A percentile compares a stretch with the other conserved stretches of the same genome.
Conservation (phyloP, 2,113 vertebrate genomes). For the Centropus bengalensis region DNA sequence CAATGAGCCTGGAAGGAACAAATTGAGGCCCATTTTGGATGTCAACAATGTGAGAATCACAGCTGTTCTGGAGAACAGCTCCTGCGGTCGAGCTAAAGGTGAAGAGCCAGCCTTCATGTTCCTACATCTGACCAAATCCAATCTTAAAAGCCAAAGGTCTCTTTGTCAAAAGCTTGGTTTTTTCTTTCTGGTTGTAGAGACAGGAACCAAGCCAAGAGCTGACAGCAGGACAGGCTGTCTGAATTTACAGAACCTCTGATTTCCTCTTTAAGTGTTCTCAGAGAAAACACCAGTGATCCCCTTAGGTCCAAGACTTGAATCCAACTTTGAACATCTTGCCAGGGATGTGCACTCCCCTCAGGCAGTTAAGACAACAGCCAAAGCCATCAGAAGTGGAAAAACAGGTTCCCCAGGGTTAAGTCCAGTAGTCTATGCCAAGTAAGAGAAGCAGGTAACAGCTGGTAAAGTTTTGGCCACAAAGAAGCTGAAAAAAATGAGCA, state of each 20-base stretch:
- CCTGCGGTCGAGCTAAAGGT: not conserved
- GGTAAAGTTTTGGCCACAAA: not conserved
- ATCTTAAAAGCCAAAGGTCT: not conserved
- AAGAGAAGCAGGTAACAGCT: not conserved
- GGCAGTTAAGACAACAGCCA: not conserved
- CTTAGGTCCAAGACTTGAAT: not conserved
- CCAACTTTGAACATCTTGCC: not conserved
- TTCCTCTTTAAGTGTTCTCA: not conserved
- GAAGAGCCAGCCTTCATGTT: not conserved
- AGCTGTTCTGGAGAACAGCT: not conserved
- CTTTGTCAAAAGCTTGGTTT: not conserved
- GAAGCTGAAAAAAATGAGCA: not conserved
- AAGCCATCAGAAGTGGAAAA: not conserved
- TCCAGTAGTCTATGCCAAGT: not conserved
- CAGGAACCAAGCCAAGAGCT: not conserved
- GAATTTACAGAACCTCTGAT: not conserved
- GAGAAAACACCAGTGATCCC: not conserved
- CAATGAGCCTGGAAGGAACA: not conserved
- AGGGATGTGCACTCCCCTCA: not conserved
- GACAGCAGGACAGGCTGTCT: not conserved
- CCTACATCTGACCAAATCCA: not conserved
- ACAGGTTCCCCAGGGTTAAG: not conserved
- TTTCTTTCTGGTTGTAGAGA: not conserved
- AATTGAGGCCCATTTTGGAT: not conserved
- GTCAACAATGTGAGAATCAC: not conserved